Evolutionary conservation across 64 coral and sea anemone genomes (phyloP).

Genomic region (Stichodactyla helianthus): DNA sequence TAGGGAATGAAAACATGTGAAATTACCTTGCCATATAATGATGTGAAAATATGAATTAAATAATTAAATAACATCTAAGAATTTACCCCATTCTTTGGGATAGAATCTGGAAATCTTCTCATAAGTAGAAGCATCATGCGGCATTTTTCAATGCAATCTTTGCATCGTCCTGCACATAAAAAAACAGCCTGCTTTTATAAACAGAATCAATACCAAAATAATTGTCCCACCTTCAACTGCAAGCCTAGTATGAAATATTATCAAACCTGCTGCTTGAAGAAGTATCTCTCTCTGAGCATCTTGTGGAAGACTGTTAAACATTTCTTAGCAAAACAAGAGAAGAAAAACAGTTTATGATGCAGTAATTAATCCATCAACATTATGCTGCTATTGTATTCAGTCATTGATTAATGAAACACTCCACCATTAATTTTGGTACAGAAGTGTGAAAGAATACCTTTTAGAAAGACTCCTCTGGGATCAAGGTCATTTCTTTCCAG

Average conservation of each 20-base stretch:
- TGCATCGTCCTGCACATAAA: slow-evolving; percentile 59
- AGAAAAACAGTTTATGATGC: background rate
- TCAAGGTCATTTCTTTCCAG: slow-evolving; percentile 72
- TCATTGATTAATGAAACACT: too few species aligned
- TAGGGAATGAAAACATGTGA: too few species aligned
- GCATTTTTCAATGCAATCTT: slow-evolving; percentile 95
- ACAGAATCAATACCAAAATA: background rate
- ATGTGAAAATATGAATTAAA: too few species aligned
- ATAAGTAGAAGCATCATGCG: slow-evolving; percentile 90
- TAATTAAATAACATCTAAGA: background rate
- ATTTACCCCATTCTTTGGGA: slow-evolving; percentile 90
- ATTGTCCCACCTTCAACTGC: background rate
- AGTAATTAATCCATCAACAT: background rate
- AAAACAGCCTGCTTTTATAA: background rate
- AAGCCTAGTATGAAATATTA: background rate
- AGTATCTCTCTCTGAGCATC: slow-evolving; percentile 86
- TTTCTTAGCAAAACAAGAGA: slow-evolving; percentile 55
- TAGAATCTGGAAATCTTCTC: slow-evolving; percentile 93
- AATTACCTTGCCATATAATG: too few species aligned
- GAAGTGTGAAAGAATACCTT: slow-evolving; percentile 43
- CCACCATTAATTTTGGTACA: too few species aligned
- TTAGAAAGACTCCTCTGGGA: slow-evolving; percentile 66
- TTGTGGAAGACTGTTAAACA: slow-evolving; percentile 91
- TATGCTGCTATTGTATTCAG: background rate
- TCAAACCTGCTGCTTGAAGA: slow-evolving; percentile 78